Percentiles rank a stretch among this genome's conserved stretches.
Conservation (phyloP, 2,888 invertebrate species). For the Spisula solida region DNA sequence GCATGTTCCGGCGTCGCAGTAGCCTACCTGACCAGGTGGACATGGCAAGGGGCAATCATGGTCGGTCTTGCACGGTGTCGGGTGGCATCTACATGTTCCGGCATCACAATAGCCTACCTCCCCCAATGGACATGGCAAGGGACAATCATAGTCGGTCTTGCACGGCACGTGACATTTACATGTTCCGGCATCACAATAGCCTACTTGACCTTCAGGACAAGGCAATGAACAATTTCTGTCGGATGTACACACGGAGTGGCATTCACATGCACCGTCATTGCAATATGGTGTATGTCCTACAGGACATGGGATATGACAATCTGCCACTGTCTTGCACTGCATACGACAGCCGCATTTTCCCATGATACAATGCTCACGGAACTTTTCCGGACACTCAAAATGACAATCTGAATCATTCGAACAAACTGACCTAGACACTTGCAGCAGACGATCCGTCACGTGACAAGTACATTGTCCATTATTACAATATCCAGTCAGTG, state of each 20-base stretch:
- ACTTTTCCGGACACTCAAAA: slow-evolving; percentile 5
- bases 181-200: slow-evolving; percentile 10
- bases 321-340: background rate
- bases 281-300: background rate
- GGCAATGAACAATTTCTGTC: slow-evolving; percentile 14
- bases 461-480: slow-evolving; percentile 27
- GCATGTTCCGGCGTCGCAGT: slow-evolving; percentile 28
- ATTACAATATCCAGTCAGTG: slow-evolving; percentile 20
- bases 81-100: slow-evolving; percentile 27
- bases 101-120: slow-evolving; percentile 26
- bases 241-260: background rate
- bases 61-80: background rate
- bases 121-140: background rate
- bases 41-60: slow-evolving; percentile 11
- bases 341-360: slow-evolving; percentile 20
- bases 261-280: slow-evolving; percentile 13
- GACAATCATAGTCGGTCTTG: slow-evolving; percentile 19
- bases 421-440: slow-evolving; percentile 2
- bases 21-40: slow-evolving; percentile 20
- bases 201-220: background rate
- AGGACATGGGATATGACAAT: slow-evolving; percentile 26
- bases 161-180: slow-evolving; percentile 27
- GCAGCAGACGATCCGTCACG: background rate
- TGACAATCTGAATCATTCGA: slow-evolving; percentile 24
- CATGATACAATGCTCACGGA: background rate